These are phyloP conservation scores for Ephydatia muelleri DNA, from an alignment of 37 sponge, comb jelly and placozoan species.

Conservation along the genomic window DNA sequence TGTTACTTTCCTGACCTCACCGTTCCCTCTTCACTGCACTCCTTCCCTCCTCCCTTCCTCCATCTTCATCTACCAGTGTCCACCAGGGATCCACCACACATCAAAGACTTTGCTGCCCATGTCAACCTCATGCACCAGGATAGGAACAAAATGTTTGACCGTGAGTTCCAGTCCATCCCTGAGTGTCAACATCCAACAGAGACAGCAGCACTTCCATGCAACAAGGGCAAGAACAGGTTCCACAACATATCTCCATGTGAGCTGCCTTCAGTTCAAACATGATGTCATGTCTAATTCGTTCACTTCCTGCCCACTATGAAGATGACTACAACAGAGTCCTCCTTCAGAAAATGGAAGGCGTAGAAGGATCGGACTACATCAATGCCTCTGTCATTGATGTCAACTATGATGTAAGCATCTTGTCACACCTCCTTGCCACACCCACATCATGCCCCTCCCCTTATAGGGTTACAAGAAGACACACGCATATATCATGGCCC, in stretches of 20 bases:
- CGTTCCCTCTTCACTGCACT: too few species aligned
- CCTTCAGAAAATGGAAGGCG: slow-evolving; percentile 27
- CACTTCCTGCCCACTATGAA: background rate
- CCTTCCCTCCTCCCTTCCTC: background rate
- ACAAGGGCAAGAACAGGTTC: slow-evolving; percentile 68
- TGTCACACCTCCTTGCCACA: background rate
- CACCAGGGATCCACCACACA: background rate
- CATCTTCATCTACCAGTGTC: background rate
- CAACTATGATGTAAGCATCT: slow-evolving; percentile 21
- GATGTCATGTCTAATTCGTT: background rate
- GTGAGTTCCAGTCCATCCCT: slow-evolving; percentile 49
- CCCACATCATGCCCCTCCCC: background rate
- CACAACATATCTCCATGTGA: slow-evolving; percentile 74
- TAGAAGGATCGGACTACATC: slow-evolving; percentile 59
- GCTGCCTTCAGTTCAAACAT: background rate
- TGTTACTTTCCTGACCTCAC: background rate
- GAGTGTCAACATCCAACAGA: background rate
- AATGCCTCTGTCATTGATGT: slow-evolving; percentile 68
- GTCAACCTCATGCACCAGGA: slow-evolving; percentile 68
- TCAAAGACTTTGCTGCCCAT: slow-evolving; percentile 42
- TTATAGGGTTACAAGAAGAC: slow-evolving; percentile 35
- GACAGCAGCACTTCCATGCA: slow-evolving; percentile 15
- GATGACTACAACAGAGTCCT: slow-evolving; percentile 28
- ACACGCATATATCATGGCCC: slow-evolving; percentile 63
- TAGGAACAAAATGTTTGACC: slow-evolving; percentile 68